A percentile compares a stretch with the other conserved stretches of the same genome.
phyloP scores from a whole-genome alignment of 2,888 invertebrate genomes.

The Eueremaeus valkanovi region DNA sequence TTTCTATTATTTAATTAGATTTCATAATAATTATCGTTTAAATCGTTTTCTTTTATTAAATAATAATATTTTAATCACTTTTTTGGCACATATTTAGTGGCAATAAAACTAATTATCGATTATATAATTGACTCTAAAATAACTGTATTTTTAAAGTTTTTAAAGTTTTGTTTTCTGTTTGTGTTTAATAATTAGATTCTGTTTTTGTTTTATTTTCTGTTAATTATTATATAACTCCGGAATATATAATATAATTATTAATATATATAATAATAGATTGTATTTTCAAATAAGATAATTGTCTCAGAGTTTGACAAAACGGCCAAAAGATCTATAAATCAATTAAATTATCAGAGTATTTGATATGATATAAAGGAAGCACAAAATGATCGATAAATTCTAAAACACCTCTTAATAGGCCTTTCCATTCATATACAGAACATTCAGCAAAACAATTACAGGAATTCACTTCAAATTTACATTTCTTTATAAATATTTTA shows the following conservation, averaged over 20 bases:
- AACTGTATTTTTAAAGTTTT: not conserved
- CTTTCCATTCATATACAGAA: not conserved
- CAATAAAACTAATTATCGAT: constrained; percentile 22
- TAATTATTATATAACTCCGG: no score
- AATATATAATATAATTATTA: no score
- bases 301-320: not conserved
- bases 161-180: not conserved
- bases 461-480: not conserved
- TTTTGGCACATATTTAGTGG: constrained; percentile 27
- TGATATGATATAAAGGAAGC: constrained; percentile 31
- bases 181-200: not conserved
- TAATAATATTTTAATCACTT: not conserved
- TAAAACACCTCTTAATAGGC: constrained; percentile 12
- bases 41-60: constrained; percentile 1
- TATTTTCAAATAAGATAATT: not conserved
- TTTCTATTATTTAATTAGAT: no score
- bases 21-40: no score
- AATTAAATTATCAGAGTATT: not conserved
- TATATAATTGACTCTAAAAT: not conserved
- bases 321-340: constrained; percentile 3
- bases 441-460: not conserved
- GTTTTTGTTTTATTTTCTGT: not conserved
- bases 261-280: not conserved
- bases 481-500: not conserved
- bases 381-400: constrained; percentile 21